Evolutionary conservation across 2,888 invertebrate species (phyloP).

Genomic region (Agrilus cyanescens): DNA sequence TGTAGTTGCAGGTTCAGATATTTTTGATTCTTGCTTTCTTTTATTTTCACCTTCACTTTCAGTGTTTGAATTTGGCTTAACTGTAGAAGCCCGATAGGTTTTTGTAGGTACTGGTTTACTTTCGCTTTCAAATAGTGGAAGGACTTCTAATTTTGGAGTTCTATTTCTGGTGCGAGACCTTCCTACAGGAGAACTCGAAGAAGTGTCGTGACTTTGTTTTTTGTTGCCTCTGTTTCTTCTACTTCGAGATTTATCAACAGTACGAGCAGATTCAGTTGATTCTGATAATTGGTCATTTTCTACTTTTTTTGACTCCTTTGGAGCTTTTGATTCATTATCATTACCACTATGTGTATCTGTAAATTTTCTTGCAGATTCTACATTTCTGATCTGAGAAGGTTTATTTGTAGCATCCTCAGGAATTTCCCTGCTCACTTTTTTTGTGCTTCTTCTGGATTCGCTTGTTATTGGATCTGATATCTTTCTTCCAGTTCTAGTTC

Average conservation of each 20-base stretch:
- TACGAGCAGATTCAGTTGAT: slow-evolving; percentile 4
- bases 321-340: slow-evolving; percentile 1
- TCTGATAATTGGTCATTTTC: slow-evolving; percentile 7
- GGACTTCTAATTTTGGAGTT: slow-evolving; percentile 29
- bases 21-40: background rate
- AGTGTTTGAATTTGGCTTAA: background rate
- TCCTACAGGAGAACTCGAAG: background rate
- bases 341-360: background rate
- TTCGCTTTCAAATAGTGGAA: slow-evolving; percentile 32
- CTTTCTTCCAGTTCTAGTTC: slow-evolving; percentile 25
- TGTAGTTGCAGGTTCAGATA: background rate
- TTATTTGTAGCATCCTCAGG: slow-evolving; percentile 1
- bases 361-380: background rate
- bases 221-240: background rate
- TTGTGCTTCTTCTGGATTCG: slow-evolving; percentile 3
- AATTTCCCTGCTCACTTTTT: slow-evolving; percentile 4
- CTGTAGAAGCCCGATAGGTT: slow-evolving; percentile 7
- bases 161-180: slow-evolving; percentile 17
- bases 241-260: background rate
- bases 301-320: slow-evolving; percentile 4
- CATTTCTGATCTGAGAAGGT: slow-evolving; percentile 8
- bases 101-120: slow-evolving; percentile 23
- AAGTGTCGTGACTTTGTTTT: background rate
- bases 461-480: slow-evolving; percentile 8
- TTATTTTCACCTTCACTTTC: background rate